Evolutionary conservation across 2,797 vertebrate genomes (phyloP).

Genomic region (Sylvia borin): DNA sequence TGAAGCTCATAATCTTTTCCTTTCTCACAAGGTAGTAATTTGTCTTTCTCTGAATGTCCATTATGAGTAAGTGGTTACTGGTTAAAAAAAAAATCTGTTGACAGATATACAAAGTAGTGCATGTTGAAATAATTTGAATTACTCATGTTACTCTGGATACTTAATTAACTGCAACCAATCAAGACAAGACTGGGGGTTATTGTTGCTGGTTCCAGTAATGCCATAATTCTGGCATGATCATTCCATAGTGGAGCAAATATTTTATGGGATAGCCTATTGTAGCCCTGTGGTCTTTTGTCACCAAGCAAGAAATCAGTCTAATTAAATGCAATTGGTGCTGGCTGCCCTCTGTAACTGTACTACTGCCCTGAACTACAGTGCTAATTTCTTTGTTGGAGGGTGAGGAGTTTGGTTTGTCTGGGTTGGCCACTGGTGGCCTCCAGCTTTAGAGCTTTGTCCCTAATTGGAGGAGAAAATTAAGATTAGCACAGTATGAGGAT

Average conservation of each 20-base stretch:
- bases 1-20: constrained; percentile 37
- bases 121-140: constrained; percentile 37
- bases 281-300: neutral
- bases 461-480: neutral
- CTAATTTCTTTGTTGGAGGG: neutral
- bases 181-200: neutral
- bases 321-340: neutral
- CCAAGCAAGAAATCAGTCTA: neutral
- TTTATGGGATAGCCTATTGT: neutral
- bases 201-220: constrained; percentile 11
- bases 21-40: constrained; percentile 57
- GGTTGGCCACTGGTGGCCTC: neutral
- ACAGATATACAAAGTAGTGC: constrained; percentile 24
- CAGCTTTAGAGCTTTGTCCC: neutral
- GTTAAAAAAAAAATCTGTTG: constrained; percentile 26
- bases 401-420: neutral
- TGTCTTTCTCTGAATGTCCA: constrained; percentile 59
- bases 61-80: constrained; percentile 44
- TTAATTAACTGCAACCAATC: constrained; percentile 47
- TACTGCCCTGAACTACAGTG: neutral
- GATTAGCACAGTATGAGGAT: neutral
- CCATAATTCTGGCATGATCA: neutral
- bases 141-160: constrained; percentile 14
- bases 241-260: neutral
- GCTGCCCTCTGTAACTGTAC: neutral